A percentile compares a stretch with the other conserved stretches of the same genome.
Conservation (phyloP, 1,140 invertebrate species). For the Drosophila miranda region DNA sequence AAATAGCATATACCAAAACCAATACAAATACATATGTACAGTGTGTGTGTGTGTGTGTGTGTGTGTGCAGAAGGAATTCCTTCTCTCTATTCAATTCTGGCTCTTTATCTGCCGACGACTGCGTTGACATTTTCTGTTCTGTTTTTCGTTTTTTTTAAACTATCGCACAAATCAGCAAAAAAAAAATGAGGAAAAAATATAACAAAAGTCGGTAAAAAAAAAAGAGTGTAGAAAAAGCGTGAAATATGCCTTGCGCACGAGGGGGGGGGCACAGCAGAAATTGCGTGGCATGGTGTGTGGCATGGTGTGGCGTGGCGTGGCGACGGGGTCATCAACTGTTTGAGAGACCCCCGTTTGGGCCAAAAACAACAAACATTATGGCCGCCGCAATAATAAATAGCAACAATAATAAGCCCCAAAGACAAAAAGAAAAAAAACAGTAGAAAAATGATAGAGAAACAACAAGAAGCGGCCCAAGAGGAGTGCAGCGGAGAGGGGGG, state of each 20-base stretch:
- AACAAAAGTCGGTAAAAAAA: constrained; percentile 47
- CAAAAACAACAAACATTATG: constrained; percentile 47
- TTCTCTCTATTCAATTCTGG: constrained; percentile 53
- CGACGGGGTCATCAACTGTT: constrained; percentile 66
- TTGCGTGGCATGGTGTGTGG: constrained; percentile 51
- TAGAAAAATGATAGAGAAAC: constrained; percentile 24
- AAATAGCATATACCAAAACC: background rate
- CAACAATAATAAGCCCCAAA: constrained; percentile 53
- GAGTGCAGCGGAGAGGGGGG: background rate
- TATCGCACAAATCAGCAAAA: constrained; percentile 65
- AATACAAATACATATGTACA: too few species aligned
- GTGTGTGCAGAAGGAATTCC: too few species aligned
- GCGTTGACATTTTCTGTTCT: constrained; percentile 57
- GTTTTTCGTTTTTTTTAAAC: constrained; percentile 8
- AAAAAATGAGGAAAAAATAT: constrained; percentile 40
- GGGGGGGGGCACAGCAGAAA: constrained; percentile 18
- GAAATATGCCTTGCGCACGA: constrained; percentile 52
- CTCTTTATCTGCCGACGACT: constrained; percentile 55
- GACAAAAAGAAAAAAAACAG: constrained; percentile 37
- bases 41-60: too few species aligned
- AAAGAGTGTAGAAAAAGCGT: constrained; percentile 50
- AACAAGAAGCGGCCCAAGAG: constrained; percentile 27
- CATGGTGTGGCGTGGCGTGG: too few species aligned
- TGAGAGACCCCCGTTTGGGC: constrained; percentile 16
- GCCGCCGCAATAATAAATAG: constrained; percentile 68